Evolutionary conservation across 1,140 invertebrate species (phyloP).

Genomic region (Tetragnatha versicolor): DNA sequence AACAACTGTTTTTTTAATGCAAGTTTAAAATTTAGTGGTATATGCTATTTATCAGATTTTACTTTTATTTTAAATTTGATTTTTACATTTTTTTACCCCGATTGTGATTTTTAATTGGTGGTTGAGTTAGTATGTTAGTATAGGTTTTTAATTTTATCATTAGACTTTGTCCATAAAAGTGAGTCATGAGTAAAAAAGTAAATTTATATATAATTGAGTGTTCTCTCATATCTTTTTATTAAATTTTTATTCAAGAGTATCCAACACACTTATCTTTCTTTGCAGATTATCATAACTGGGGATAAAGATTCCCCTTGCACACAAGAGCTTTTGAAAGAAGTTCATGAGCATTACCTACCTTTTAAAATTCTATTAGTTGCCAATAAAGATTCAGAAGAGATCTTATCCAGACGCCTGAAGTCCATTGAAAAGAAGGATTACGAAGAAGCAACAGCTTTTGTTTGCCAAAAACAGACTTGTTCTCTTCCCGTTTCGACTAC

Average conservation of each 20-base stretch:
- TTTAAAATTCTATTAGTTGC: constrained; percentile 39
- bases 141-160: too few relatives aligned
- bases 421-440: constrained; percentile 57
- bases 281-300: constrained; percentile 58
- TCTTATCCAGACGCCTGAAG: constrained; percentile 35
- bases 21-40: background rate
- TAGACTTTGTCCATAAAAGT: too few relatives aligned
- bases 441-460: constrained; percentile 74
- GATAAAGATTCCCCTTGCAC: constrained; percentile 60
- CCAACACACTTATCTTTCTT: constrained; percentile 60
- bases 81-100: background rate
- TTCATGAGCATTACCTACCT: constrained; percentile 52
- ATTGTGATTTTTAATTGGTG: background rate
- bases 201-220: too few relatives aligned
- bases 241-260: background rate
- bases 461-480: constrained; percentile 81
- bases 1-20: background rate
- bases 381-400: constrained; percentile 24
- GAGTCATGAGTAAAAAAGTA: too few relatives aligned
- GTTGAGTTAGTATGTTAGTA: too few relatives aligned
- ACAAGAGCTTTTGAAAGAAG: constrained; percentile 35
- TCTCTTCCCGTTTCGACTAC: constrained; percentile 78
- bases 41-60: too few relatives aligned
- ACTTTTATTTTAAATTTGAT: too few relatives aligned
- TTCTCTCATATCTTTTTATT: background rate